Evolutionary conservation across 2,888 invertebrate genomes (phyloP).

Genomic region (Phortica magna): DNA sequence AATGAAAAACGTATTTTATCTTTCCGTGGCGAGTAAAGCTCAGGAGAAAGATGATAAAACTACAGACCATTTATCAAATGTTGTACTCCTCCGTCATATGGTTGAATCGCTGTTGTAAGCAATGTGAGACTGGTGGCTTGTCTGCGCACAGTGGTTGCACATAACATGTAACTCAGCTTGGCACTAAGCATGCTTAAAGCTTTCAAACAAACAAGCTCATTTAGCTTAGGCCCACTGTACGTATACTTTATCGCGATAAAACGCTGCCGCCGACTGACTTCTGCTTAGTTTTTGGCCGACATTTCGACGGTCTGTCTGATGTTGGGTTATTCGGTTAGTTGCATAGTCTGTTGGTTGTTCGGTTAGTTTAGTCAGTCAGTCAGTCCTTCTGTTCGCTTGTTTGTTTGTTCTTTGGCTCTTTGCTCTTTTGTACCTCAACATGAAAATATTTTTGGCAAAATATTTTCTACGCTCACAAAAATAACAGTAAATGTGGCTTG

Average conservation of each 20-base stretch:
- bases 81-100: conserved; percentile 8
- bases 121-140: background rate
- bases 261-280: background rate
- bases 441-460: conserved; percentile 33
- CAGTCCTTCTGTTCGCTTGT: conserved; percentile 29
- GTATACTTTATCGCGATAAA: background rate
- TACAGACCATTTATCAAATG: conserved; percentile 68
- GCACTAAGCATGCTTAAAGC: too few relatives aligned
- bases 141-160: background rate
- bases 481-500: conserved; percentile 63
- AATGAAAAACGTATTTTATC: conserved; percentile 72
- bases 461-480: conserved; percentile 25
- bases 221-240: background rate
- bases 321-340: conserved; percentile 12
- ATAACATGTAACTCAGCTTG: too few relatives aligned
- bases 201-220: background rate
- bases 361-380: conserved; percentile 32
- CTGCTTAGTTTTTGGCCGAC: background rate
- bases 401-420: conserved; percentile 51
- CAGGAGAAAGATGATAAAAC: conserved; percentile 71
- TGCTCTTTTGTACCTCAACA: conserved; percentile 52
- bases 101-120: background rate
- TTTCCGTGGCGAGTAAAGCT: conserved; percentile 61
- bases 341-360: conserved; percentile 20
- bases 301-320: background rate